These are phyloP conservation scores for Macrobrachium rosenbergii DNA, from an alignment of 1,140 invertebrate genomes.

Conservation along the genomic window DNA sequence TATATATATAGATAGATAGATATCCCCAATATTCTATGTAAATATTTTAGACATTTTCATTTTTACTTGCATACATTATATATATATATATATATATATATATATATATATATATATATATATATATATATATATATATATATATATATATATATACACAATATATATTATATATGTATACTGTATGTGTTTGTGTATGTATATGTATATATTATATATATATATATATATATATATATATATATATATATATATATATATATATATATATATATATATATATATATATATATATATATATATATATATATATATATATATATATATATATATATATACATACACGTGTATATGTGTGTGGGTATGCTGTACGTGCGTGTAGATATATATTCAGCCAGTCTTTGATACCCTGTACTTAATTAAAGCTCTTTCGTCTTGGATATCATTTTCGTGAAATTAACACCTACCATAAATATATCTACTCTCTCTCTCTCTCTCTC, in stretches of 20 bases:
- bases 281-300: constrained; percentile 13
- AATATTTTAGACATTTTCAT: too few species aligned
- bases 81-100: constrained; percentile 34
- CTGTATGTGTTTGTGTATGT: too few species aligned
- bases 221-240: constrained; percentile 32
- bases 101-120: constrained; percentile 24
- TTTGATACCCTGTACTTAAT: too few species aligned
- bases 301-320: neutral
- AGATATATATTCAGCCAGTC: too few species aligned
- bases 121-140: neutral
- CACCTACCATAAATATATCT: too few species aligned
- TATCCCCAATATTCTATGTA: too few species aligned
- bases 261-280: constrained; percentile 28
- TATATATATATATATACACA: constrained; percentile 13
- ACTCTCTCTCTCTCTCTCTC: neutral
- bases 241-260: constrained; percentile 21
- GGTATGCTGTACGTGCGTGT: too few species aligned
- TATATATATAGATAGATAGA: constrained; percentile 18
- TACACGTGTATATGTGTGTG: neutral
- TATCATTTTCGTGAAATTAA: too few species aligned
- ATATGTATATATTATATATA: too few species aligned
- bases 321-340: neutral
- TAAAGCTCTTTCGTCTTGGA: too few species aligned
- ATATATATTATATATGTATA: too few species aligned
- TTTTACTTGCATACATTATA: neutral